These are phyloP conservation scores for Pterocles orientalis DNA, from an alignment of 2,113 vertebrate genomes.

Conservation along the genomic window DNA sequence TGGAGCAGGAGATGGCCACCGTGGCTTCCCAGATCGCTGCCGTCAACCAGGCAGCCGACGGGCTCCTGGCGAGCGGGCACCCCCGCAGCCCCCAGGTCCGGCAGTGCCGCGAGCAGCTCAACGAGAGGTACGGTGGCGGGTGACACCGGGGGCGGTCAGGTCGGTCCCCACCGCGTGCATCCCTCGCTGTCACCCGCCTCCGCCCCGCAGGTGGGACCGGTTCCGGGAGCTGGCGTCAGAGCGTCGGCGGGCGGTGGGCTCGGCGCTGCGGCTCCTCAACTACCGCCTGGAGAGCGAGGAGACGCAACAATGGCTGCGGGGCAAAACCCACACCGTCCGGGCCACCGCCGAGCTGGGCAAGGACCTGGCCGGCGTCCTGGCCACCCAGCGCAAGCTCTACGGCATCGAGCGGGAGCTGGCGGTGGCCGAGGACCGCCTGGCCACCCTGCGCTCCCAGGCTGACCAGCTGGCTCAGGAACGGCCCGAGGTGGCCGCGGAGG, in stretches of 20 bases:
- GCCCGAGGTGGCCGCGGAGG: conserved; percentile 81
- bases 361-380: conserved; percentile 88
- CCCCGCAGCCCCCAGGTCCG: conserved; percentile 88
- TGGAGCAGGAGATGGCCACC: conserved; percentile 89
- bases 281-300: conserved; percentile 92
- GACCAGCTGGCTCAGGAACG: conserved; percentile 79
- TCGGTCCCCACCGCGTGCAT: too few species aligned
- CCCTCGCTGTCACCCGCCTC: rapidly evolving
- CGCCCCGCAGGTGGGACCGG: conserved; percentile 82
- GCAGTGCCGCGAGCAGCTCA: conserved; percentile 84
- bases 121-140: conserved; percentile 77
- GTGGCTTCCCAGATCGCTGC: conserved; percentile 82
- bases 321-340: conserved; percentile 88
- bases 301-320: conserved; percentile 87
- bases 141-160: not conserved
- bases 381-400: conserved; percentile 92
- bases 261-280: conserved; percentile 87
- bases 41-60: conserved; percentile 86
- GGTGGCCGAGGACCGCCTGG: conserved; percentile 82
- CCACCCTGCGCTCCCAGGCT: conserved; percentile 80
- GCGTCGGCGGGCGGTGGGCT: conserved; percentile 82
- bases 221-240: conserved; percentile 86
- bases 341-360: conserved; percentile 89
- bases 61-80: conserved; percentile 88
- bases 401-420: conserved; percentile 91